Evolutionary conservation across 1,140 invertebrate species (phyloP).

Genomic region (Portunus trituberculatus): DNA sequence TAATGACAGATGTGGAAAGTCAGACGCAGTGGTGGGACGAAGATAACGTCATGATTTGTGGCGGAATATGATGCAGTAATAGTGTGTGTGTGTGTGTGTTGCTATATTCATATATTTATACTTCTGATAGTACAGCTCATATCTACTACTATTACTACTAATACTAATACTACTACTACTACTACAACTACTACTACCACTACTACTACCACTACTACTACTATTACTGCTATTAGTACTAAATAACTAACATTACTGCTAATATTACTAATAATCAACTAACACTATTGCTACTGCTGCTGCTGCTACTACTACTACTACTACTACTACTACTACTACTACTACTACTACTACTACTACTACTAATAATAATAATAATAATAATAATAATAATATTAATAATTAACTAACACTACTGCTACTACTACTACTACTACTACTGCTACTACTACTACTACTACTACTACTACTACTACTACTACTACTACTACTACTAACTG

Average conservation of each 20-base stretch:
- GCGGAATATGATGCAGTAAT: neutral
- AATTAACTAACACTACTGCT: neutral
- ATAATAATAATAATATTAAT: neutral
- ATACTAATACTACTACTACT: neutral
- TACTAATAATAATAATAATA: too few relatives aligned
- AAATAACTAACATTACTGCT: neutral
- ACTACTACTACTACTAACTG: neutral
- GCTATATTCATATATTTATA: neutral
- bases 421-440: neutral
- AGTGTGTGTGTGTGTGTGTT: conserved; percentile 36
- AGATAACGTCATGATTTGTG: too few relatives aligned
- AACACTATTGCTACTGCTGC: too few relatives aligned
- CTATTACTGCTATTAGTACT: neutral
- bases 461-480: conserved; percentile 38
- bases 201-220: conserved; percentile 24
- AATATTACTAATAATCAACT: neutral
- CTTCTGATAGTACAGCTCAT: neutral
- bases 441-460: conserved; percentile 40
- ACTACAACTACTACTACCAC: conserved; percentile 2
- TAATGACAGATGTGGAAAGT: too few relatives aligned
- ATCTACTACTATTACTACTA: neutral
- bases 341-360: neutral
- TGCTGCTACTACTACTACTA: neutral
- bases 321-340: conserved; percentile 35
- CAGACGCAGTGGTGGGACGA: neutral